Conservation (phyloP, 2,888 invertebrate species). For the Cosmia pyralina region DNA sequence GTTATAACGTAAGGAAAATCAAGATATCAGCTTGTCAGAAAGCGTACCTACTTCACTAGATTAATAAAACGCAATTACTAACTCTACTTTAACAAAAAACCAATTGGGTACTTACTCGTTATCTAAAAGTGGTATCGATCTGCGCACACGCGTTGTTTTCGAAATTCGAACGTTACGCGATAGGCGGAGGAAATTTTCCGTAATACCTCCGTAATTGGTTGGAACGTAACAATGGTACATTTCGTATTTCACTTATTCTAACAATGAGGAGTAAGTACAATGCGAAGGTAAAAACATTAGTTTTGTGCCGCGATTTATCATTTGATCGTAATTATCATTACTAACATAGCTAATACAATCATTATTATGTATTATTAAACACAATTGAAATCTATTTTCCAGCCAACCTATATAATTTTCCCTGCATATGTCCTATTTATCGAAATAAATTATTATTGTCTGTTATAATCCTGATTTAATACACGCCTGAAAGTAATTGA, state of each 20-base stretch:
- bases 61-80: slow-evolving; percentile 36
- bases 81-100: slow-evolving; percentile 11
- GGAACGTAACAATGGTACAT: slow-evolving; percentile 60
- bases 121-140: slow-evolving; percentile 55
- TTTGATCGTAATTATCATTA: slow-evolving; percentile 1
- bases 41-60: slow-evolving; percentile 11
- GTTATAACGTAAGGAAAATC: slow-evolving; percentile 17
- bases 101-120: slow-evolving; percentile 41
- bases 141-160: slow-evolving; percentile 60
- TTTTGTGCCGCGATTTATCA: slow-evolving; percentile 13
- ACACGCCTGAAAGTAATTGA: background rate
- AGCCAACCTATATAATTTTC: background rate
- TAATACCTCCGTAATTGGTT: slow-evolving; percentile 52
- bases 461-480: background rate
- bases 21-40: slow-evolving; percentile 29
- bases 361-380: background rate
- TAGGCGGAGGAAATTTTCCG: slow-evolving; percentile 57
- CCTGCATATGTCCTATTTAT: background rate
- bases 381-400: slow-evolving; percentile 1
- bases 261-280: slow-evolving; percentile 32
- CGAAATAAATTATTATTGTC: background rate
- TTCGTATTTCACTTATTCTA: slow-evolving; percentile 56
- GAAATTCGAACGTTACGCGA: slow-evolving; percentile 50
- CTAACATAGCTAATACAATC: background rate
- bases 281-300: background rate